These are phyloP conservation scores for Erebia ligea DNA, from an alignment of 2,888 invertebrate genomes.

Conservation along the genomic window DNA sequence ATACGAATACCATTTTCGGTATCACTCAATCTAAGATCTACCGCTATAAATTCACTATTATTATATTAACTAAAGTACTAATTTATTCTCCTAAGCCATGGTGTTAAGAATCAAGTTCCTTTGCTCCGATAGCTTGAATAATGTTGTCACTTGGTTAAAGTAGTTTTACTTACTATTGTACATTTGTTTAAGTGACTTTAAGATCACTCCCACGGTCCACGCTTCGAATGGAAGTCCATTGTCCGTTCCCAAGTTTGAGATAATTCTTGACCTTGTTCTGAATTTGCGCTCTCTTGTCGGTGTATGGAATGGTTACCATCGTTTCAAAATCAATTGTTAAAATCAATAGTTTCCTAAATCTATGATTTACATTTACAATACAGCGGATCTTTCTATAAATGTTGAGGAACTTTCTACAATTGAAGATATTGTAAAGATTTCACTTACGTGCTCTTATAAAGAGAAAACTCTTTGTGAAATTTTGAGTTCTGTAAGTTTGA, in stretches of 20 bases:
- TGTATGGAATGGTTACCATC: slow-evolving; percentile 51
- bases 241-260: slow-evolving; percentile 68
- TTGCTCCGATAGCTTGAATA: slow-evolving; percentile 36
- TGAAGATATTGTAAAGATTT: slow-evolving; percentile 20
- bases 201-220: slow-evolving; percentile 71
- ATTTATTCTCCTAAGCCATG: slow-evolving; percentile 28
- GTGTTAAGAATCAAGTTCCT: slow-evolving; percentile 31
- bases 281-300: slow-evolving; percentile 49
- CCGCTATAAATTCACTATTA: slow-evolving; percentile 41
- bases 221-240: slow-evolving; percentile 65
- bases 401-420: slow-evolving; percentile 11
- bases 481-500: not conserved
- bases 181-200: slow-evolving; percentile 58
- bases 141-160: slow-evolving; percentile 40
- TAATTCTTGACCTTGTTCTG: slow-evolving; percentile 77
- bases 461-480: slow-evolving; percentile 1
- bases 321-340: slow-evolving; percentile 35
- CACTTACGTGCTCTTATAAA: slow-evolving; percentile 10
- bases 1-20: slow-evolving; percentile 51
- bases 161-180: slow-evolving; percentile 37
- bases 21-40: slow-evolving; percentile 50
- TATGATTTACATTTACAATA: not conserved
- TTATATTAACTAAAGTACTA: slow-evolving; percentile 24
- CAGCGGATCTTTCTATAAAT: slow-evolving; percentile 1
- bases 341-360: slow-evolving; percentile 17